Evolutionary conservation across 2,797 vertebrate species (phyloP), one percentile per base, ranked within the genome.

Genomic region (Gymnothorax reevesii): DNA sequence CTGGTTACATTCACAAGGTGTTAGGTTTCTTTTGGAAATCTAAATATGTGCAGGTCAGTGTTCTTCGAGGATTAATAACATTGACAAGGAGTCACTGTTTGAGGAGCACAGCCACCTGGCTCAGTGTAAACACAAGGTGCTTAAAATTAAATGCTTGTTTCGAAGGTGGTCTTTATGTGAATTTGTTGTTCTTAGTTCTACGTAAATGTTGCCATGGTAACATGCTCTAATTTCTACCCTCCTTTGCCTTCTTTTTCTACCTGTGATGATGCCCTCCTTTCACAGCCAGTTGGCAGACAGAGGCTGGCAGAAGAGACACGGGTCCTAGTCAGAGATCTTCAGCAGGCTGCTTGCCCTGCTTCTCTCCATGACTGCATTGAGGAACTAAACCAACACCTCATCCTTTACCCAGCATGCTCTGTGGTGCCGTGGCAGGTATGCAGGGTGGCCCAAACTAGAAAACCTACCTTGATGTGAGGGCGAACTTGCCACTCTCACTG

Each of bases 371-470:
- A 91, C 88, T 93, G 93, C 22, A 25, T 94, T 59, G 94, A 96
- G 80, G 89, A 92, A 4, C 91, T 96, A 80, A 96, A 95, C 55
- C 73, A 92, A 85, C 94, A 95, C 71, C 93, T 96, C 0, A 92
- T 94, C 87, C 87, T 83, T 59, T 90, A 95, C 89, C 95, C 94
- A 57, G 91, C 92, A 85, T 93, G 94, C 91, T 95, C 94, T 90
- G 92, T 88, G 85, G 27, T 94, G 57, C 91, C 94, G 87, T 96
- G 95, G 95, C 94, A 95, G 93, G 95, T 96, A 62, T 62, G 54
- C 7, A 54, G 62, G 60, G 22, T 3, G 57, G 54, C 79, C 85
- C 49, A 27, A 75, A 59, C 42, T 15, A 12, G 3, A n/a, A 64
- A 54, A 12, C 57, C 59, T 0, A 2, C 13, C 54, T 7, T 20